Evolutionary conservation across 2,797 vertebrate species (phyloP).

Genomic region (Taenioides sp.): DNA sequence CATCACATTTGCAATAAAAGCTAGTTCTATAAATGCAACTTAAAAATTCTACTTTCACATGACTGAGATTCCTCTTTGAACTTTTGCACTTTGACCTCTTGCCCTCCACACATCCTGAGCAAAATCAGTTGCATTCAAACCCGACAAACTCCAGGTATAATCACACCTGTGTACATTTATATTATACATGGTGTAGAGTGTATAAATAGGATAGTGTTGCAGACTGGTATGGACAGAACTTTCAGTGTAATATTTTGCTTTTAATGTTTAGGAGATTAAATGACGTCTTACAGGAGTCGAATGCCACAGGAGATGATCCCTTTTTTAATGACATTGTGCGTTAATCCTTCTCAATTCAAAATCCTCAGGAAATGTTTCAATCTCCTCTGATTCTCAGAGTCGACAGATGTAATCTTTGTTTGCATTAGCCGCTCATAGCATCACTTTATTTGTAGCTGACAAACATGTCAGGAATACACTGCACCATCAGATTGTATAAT

Average conservation of each 20-base stretch:
- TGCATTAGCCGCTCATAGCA: constrained; percentile 44
- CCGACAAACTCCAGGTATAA: constrained; percentile 65
- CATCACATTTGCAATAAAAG: not conserved
- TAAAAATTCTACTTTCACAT: constrained; percentile 8
- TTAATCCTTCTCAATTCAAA: constrained; percentile 74
- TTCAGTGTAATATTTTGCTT: constrained; percentile 74
- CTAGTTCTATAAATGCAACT: not conserved
- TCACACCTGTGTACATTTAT: not conserved
- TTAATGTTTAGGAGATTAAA: constrained; percentile 76
- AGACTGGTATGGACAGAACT: constrained; percentile 25
- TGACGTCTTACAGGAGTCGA: constrained; percentile 66
- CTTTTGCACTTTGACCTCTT: constrained; percentile 46
- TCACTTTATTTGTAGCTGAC: constrained; percentile 32
- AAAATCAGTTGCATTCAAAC: constrained; percentile 75
- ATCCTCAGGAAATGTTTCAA: constrained; percentile 69
- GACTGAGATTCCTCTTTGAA: constrained; percentile 29
- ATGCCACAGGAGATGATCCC: constrained; percentile 68
- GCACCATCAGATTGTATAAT: constrained; percentile 35
- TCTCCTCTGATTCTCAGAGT: constrained; percentile 55
- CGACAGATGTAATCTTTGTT: constrained; percentile 61
- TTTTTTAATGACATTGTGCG: constrained; percentile 77
- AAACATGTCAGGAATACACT: constrained; percentile 14
- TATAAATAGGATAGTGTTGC: constrained; percentile 23
- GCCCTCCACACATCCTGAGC: constrained; percentile 65
- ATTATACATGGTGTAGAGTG: not conserved